Percentiles rank a stretch among this genome's conserved stretches.
Conservation (phyloP, 2,797 vertebrate genomes). For the Sorex maritimensis region DNA sequence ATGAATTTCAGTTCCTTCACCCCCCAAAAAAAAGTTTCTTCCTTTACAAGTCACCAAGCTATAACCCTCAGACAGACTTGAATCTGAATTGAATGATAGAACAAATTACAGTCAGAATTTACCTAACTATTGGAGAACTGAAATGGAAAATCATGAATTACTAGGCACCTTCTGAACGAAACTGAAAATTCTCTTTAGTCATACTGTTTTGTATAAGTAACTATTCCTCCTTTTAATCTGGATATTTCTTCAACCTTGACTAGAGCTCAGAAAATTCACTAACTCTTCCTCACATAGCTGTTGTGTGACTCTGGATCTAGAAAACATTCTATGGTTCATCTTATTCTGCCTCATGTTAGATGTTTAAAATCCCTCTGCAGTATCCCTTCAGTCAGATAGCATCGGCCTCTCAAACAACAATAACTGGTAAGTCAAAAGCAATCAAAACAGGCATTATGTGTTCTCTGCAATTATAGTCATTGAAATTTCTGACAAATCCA, state of each 20-base stretch:
- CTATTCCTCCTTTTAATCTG: neutral
- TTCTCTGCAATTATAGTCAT: neutral
- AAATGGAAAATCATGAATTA: neutral
- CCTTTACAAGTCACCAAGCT: slow-evolving; percentile 6
- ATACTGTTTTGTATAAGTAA: neutral
- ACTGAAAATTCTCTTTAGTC: neutral
- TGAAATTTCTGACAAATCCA: neutral
- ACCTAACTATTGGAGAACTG: neutral
- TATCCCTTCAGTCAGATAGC: neutral
- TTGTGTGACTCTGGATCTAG: neutral
- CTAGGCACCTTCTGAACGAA: slow-evolving; percentile 10
- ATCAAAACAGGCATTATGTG: neutral
- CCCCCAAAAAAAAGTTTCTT: no score
- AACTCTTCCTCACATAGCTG: neutral
- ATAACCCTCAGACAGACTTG: neutral
- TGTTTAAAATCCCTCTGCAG: neutral
- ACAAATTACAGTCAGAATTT: neutral
- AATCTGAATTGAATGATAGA: neutral
- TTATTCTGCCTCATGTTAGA: neutral
- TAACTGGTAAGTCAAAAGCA: neutral
- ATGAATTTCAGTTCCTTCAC: no score
- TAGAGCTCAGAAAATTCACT: neutral
- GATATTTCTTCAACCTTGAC: neutral
- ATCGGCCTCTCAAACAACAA: neutral
- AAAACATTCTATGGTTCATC: neutral